These are phyloP conservation scores for Oxyura jamaicensis DNA, from an alignment of 2,113 vertebrate species.

Conservation along the genomic window DNA sequence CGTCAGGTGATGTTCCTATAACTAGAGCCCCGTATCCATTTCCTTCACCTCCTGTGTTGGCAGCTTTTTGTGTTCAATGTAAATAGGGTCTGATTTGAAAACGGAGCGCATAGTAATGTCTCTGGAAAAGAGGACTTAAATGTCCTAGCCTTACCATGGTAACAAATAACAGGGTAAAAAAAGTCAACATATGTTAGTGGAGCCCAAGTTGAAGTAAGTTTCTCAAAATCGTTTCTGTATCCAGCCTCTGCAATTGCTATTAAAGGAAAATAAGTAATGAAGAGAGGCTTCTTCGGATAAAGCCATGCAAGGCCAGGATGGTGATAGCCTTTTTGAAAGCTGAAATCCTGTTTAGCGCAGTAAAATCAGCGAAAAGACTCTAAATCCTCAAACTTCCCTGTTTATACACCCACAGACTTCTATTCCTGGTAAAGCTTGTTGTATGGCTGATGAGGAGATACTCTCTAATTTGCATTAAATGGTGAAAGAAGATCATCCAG, in stretches of 20 bases:
- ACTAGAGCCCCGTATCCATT: neutral
- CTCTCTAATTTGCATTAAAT: constrained; percentile 46
- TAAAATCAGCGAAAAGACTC: constrained; percentile 26
- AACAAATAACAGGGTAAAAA: neutral
- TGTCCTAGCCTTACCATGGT: neutral
- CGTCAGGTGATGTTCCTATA: neutral
- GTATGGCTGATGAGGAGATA: constrained; percentile 36
- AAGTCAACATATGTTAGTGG: fast-evolving
- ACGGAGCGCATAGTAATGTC: neutral
- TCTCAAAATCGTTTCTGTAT: neutral
- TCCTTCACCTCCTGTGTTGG: neutral
- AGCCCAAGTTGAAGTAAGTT: neutral
- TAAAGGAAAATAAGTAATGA: neutral
- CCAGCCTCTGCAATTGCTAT: neutral
- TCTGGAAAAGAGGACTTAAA: neutral
- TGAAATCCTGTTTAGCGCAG: neutral
- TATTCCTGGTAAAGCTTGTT: constrained; percentile 32
- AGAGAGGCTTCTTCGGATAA: neutral
- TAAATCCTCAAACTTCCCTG: constrained; percentile 2
- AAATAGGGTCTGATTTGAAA: neutral
- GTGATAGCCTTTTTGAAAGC: neutral
- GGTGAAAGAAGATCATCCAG: constrained; percentile 20
- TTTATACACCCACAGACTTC: constrained; percentile 49
- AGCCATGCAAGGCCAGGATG: neutral
- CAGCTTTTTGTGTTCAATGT: neutral